These are phyloP conservation scores for Odontocolon sp. DNA, from an alignment of 2,888 invertebrate genomes.

Conservation along the genomic window DNA sequence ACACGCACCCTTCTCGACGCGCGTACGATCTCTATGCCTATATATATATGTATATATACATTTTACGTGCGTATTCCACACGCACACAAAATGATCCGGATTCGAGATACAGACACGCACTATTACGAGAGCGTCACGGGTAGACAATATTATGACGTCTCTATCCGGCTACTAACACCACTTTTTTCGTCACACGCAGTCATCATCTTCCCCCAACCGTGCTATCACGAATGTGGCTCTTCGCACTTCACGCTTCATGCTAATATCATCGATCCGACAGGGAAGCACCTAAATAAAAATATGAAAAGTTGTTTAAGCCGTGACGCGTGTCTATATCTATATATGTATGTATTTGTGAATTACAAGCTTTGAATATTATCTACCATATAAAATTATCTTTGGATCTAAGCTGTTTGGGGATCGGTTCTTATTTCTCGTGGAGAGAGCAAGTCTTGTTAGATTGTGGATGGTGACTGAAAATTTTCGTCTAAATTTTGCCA, in stretches of 20 bases:
- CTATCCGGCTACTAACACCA: conserved; percentile 64
- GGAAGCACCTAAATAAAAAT: too few species aligned
- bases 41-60: too few species aligned
- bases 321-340: too few species aligned
- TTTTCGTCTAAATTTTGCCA: too few species aligned
- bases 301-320: too few species aligned
- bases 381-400: too few species aligned
- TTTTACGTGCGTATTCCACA: not conserved
- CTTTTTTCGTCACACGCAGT: conserved; percentile 51
- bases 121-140: conserved; percentile 72
- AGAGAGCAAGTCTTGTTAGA: too few species aligned
- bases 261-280: conserved; percentile 72
- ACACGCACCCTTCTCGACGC: conserved; percentile 36
- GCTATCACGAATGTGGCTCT: conserved; percentile 17
- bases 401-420: too few species aligned
- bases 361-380: too few species aligned
- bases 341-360: too few species aligned
- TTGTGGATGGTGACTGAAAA: too few species aligned
- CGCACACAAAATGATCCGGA: conserved; percentile 36
- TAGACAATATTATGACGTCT: conserved; percentile 78
- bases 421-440: too few species aligned
- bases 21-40: conserved; percentile 1
- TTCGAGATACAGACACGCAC: conserved; percentile 60
- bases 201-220: conserved; percentile 56
- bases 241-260: conserved; percentile 72